These are phyloP conservation scores for Diplodus puntazzo DNA, from an alignment of 2,797 vertebrate species.

Conservation along the genomic window DNA sequence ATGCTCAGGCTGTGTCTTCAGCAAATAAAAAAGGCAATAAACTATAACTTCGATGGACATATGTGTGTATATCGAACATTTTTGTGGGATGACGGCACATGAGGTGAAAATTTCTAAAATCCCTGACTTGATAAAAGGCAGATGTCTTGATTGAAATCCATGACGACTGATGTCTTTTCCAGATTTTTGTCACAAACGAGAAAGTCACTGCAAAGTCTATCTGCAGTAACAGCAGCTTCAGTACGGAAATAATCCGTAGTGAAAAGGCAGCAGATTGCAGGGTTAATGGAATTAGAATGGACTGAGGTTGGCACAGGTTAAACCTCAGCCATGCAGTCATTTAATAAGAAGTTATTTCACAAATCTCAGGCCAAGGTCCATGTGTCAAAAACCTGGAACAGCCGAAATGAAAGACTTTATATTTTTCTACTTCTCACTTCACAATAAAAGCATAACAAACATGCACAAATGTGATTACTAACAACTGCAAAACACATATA, in stretches of 20 bases:
- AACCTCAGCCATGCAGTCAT: neutral
- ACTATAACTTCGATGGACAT: constrained; percentile 47
- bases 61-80: constrained; percentile 55
- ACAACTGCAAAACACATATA: neutral
- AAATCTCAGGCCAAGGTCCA: constrained; percentile 4
- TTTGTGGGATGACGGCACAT: constrained; percentile 66
- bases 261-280: constrained; percentile 20
- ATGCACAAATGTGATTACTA: neutral
- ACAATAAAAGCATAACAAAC: neutral
- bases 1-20: constrained; percentile 43
- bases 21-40: constrained; percentile 61
- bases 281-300: constrained; percentile 15
- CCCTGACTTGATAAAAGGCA: constrained; percentile 84
- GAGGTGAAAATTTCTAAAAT: constrained; percentile 78
- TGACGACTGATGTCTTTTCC: constrained; percentile 65
- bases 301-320: constrained; percentile 7
- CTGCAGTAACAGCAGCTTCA: neutral
- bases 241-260: constrained; percentile 1
- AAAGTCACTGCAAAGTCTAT: constrained; percentile 34
- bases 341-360: constrained; percentile 3
- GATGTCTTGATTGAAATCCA: constrained; percentile 81
- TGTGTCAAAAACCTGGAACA: constrained; percentile 10
- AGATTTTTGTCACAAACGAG: constrained; percentile 61
- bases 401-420: neutral
- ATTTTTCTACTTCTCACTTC: neutral